Evolutionary conservation across 2,113 vertebrate genomes (phyloP), one percentile per base, ranked within the genome.

Genomic region (Corydoras sp.): DNA sequence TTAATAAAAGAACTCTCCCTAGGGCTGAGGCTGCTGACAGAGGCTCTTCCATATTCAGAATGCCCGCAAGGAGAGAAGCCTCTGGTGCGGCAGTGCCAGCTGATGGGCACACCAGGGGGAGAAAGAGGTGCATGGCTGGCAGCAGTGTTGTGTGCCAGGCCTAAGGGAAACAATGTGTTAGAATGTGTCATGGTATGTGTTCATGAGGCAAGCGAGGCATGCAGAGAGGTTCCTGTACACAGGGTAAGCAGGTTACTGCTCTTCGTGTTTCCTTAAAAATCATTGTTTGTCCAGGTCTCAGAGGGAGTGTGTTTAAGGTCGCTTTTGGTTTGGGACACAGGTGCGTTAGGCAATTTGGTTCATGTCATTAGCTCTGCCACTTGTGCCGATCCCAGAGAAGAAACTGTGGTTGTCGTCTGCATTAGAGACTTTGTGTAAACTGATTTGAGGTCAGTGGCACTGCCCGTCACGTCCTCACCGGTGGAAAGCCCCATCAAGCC

Each of bases 401-500:
- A 53, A 9, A 49, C 48, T 13, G 5, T 61, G 14, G 58, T 67
- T 78, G 63, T 75, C 51, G 55, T 68, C 32, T 53, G 35, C 35
- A 13, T 32, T 12, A 51, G 32, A 30, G 49, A 29, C 14, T 24
- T 10, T 69, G 12, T 32, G 66, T 64, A 56, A 68, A 55, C 75
- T 74, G 78, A 74, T 69, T 64, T 10, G 3, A 8, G 51, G 24
- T 56, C 65, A 72, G 75, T 53, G 71, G 62, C 69, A 58, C 71
- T 71, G 63, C 49, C 55, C 61, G 29, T 68, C 75, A 80, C 58
- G 56, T 72, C 75, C 30, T 35, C 61, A 31, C 73, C 29, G 48
- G 55, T 69, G 78, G 78, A 80, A 80, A 80, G 78, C 75, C 72
- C 75, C 78, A 75, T 56, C 32, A 50, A 53, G 63, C 0, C 62